phyloP scores from a whole-genome alignment of 1,140 invertebrate genomes.

The Platyscapa corneri region DNA sequence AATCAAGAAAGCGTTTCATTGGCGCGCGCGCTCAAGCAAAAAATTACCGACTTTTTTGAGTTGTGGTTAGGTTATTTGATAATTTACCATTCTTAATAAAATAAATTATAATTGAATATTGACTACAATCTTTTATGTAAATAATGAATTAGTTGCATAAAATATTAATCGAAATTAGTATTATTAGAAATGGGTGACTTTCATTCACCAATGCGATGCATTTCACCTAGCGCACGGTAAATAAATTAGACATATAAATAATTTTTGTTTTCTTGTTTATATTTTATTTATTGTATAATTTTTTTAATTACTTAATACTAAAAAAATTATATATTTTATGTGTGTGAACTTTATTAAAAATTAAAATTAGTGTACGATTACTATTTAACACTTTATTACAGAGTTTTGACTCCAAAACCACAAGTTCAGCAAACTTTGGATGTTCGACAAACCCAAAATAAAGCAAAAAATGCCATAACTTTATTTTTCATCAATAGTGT shows the following conservation, averaged over 20 bases:
- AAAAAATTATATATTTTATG: too few species aligned
- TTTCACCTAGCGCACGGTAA: conserved; percentile 68
- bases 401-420: conserved; percentile 66
- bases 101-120: too few species aligned
- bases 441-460: conserved; percentile 61
- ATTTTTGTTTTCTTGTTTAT: too few species aligned
- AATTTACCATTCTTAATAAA: too few species aligned
- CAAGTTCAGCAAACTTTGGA: conserved; percentile 66
- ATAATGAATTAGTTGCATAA: conserved; percentile 7
- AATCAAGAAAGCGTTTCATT: too few species aligned
- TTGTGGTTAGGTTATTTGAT: too few species aligned
- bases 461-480: conserved; percentile 63
- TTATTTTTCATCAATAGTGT: conserved; percentile 66
- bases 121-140: too few species aligned
- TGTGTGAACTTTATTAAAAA: too few species aligned
- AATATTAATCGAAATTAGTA: neutral
- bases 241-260: neutral
- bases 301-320: neutral
- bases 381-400: conserved; percentile 41
- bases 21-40: too few species aligned
- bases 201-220: conserved; percentile 64
- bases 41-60: neutral
- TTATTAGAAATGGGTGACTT: conserved; percentile 63
- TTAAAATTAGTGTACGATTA: too few species aligned
- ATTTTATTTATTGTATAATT: too few species aligned